These are phyloP conservation scores for Lutjanus erythropterus DNA, from an alignment of 2,113 vertebrate genomes.

Conservation along the genomic window DNA sequence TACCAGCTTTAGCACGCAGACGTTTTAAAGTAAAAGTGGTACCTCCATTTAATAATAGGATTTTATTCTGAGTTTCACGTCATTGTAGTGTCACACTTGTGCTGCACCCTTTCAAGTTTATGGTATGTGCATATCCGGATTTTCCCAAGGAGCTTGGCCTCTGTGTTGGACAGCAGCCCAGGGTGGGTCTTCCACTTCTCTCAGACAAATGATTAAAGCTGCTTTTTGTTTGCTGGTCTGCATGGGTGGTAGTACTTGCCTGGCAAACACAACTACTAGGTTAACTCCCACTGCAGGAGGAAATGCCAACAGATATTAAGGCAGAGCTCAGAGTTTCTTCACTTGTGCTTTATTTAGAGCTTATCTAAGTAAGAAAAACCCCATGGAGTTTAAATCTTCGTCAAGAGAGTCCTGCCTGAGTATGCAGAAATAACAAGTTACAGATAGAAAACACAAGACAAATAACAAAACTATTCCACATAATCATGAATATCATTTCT, in stretches of 20 bases:
- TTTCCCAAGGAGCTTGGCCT: constrained; percentile 49
- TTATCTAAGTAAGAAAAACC: neutral
- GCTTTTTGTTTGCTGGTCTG: constrained; percentile 50
- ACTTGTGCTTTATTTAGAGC: neutral
- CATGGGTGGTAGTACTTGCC: constrained; percentile 12
- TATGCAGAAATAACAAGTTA: neutral
- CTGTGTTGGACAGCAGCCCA: constrained; percentile 65
- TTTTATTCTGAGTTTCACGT: neutral
- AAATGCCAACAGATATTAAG: constrained; percentile 6
- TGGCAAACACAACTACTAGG: constrained; percentile 29
- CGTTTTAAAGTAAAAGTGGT: neutral
- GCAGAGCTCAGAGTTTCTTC: neutral
- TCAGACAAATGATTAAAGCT: constrained; percentile 60
- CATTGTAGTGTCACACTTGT: neutral
- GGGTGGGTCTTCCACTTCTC: constrained; percentile 67
- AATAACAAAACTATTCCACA: neutral
- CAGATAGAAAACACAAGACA: neutral
- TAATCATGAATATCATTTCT: neutral
- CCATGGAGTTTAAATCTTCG: neutral
- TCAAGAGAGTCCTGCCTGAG: neutral
- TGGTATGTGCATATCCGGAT: constrained; percentile 57
- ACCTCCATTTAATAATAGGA: neutral
- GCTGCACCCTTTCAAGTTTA: constrained; percentile 37
- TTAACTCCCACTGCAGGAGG: constrained; percentile 20
- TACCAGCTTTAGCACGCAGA: neutral